Evolutionary conservation across 2,888 invertebrate genomes (phyloP), one percentile per base, ranked within the genome.

Genomic region (Lepidocyrtinus sp.): DNA sequence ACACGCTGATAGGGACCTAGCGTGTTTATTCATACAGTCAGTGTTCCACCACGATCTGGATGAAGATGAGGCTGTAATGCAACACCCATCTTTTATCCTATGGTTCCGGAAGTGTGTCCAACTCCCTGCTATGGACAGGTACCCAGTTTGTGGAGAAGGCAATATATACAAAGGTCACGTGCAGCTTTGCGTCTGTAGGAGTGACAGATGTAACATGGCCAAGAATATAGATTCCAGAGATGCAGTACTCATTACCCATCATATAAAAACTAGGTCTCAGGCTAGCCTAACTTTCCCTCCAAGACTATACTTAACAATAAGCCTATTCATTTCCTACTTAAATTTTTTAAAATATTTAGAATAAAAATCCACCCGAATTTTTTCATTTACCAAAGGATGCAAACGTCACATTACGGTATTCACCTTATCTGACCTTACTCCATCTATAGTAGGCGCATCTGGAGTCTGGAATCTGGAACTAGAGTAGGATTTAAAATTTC

Each of bases 101-200:
- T 69, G 50, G 55, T 69, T 69, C 59, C 50, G 69, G 55, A 59
- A 69, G 26, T 69, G 69, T 21, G 59, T 69, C 26, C 59, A 25
- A 5, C 21, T 69, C 12, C 69, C 69, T 25, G 25, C 59, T 9
- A 24, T 69, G 7, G 25, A 22, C 25, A 1, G 5, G 2, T 69
- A 55, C 17, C 69, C 69, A 5, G n/a, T 27, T 1, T 69, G 69
- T 26, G 55, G 19, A 15, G 5, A 27, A 22, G 45, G 22, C 1
- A 17, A 45, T 2, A 69, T 69, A 24, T 69, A 69, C 59, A 69
- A 59, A 17, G 69, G 69, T 2, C 36, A 69, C 19, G 27, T 69
- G 1, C 21, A 69, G 1, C 2, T 69, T 24, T 69, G 69, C 21
- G 55, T 59, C 19, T 69, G 69, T 59, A 26, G 55, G 1, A 17